A percentile compares a stretch with the other conserved stretches of the same genome.
Evolutionary conservation across 2,888 invertebrate species (phyloP).

Genomic region (Tipula unca): DNA sequence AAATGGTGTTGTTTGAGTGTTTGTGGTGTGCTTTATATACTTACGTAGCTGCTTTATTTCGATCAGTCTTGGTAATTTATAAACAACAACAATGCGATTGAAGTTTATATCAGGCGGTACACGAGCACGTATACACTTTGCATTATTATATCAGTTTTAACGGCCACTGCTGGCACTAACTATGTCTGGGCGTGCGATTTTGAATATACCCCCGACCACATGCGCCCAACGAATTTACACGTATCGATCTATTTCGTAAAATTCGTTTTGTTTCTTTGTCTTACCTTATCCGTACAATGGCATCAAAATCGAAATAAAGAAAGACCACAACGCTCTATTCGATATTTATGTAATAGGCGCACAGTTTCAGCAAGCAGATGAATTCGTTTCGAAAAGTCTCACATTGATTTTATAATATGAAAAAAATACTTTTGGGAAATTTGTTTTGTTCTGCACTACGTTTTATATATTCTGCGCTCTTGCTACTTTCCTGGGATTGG

Average conservation of each 20-base stretch:
- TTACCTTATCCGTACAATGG: background rate
- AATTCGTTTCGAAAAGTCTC: background rate
- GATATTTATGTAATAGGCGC: background rate
- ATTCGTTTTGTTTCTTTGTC: background rate
- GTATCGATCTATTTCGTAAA: background rate
- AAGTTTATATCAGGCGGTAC: too few relatives aligned
- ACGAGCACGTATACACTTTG: too few relatives aligned
- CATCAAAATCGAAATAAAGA: background rate
- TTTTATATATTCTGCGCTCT: background rate
- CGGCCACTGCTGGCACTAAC: background rate
- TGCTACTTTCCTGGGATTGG: background rate
- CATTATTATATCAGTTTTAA: background rate
- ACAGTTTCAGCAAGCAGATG: background rate
- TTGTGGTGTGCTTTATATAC: background rate
- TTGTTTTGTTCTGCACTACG: background rate
- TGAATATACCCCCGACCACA: background rate
- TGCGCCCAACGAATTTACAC: background rate
- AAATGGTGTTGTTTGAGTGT: background rate
- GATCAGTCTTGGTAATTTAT: background rate
- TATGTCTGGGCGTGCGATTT: background rate
- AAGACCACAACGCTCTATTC: constrained; percentile 17
- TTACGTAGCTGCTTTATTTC: background rate
- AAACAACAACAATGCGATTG: too few relatives aligned
- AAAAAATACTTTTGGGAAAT: background rate
- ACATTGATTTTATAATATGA: background rate